phyloP scores from a whole-genome alignment of 2,888 invertebrate genomes.

The Drosophila macrothrix region DNA sequence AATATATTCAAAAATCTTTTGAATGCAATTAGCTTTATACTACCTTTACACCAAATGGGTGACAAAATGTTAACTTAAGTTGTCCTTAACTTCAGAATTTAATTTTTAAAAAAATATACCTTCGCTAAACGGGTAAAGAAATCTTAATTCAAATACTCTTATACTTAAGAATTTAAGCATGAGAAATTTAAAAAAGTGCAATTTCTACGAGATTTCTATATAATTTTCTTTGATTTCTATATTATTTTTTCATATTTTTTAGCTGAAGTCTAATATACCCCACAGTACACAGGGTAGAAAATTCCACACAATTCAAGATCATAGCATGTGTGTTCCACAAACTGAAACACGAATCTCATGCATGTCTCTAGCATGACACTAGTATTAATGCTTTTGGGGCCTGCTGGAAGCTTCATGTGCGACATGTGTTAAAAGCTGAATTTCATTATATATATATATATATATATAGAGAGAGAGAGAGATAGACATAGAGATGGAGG shows the following conservation, averaged over 20 bases:
- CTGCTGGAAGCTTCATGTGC: conserved; percentile 30
- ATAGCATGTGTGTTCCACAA: conserved; percentile 27
- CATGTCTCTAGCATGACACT: conserved; percentile 1
- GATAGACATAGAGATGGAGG: not conserved
- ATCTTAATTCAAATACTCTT: not conserved
- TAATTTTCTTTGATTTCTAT: not conserved
- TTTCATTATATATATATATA: not conserved
- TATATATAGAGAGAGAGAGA: not conserved
- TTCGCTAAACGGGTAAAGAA: not conserved
- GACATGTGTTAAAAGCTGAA: conserved; percentile 40
- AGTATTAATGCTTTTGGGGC: conserved; percentile 32
- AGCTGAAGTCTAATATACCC: not conserved
- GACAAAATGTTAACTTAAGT: not conserved
- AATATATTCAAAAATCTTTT: not conserved
- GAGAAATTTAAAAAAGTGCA: not conserved
- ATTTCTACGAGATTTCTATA: accelerated
- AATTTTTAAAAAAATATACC: not conserved
- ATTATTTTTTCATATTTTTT: not conserved
- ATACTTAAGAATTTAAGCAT: not conserved
- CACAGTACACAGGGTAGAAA: not conserved
- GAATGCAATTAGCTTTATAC: too few relatives aligned
- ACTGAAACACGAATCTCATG: conserved; percentile 29
- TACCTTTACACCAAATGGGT: not conserved
- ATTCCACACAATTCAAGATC: conserved; percentile 13
- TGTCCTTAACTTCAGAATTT: not conserved